A percentile compares a stretch with the other conserved stretches of the same genome.
Conservation (phyloP, 1,140 invertebrate genomes). For the Caenorhabditis latens region DNA sequence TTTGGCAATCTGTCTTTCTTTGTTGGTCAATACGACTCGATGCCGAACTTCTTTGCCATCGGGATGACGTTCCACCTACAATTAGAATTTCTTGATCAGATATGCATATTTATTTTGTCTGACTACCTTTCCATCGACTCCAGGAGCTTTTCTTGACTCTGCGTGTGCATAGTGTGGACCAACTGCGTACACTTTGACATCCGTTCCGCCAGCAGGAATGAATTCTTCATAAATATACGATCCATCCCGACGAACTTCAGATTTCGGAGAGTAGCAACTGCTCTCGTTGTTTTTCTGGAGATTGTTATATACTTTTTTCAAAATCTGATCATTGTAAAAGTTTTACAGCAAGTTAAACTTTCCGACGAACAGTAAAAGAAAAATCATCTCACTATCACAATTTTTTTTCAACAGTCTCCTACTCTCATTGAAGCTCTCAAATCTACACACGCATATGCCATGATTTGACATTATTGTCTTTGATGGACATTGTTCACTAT, state of each 20-base stretch:
- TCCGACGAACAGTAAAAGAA: too few relatives aligned
- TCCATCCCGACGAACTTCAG: conserved; percentile 92
- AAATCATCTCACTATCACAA: too few relatives aligned
- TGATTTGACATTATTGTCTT: conserved; percentile 62
- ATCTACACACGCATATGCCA: conserved; percentile 59
- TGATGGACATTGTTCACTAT: conserved; percentile 63
- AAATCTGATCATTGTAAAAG: too few relatives aligned
- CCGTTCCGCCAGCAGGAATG: conserved; percentile 98
- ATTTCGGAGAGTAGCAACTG: conserved; percentile 97
- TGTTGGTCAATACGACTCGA: conserved; percentile 95
- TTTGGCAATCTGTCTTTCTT: conserved; percentile 97
- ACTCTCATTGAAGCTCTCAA: neutral
- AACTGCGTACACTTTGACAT: conserved; percentile 91
- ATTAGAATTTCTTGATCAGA: too few relatives aligned
- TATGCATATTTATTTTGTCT: too few relatives aligned
- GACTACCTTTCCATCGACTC: conserved; percentile 83
- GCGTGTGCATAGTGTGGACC: conserved; percentile 99
- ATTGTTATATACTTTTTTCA: conserved; percentile 26
- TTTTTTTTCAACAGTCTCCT: neutral
- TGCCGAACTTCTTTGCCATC: conserved; percentile 96
- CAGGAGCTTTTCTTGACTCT: conserved; percentile 95
- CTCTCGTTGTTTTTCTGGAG: conserved; percentile 94
- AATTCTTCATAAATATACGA: conserved; percentile 99
- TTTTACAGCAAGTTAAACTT: too few relatives aligned
- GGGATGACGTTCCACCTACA: conserved; percentile 90